Evolutionary conservation across 2,797 vertebrate species (phyloP).

Genomic region (Triplophysa yarkandensis): DNA sequence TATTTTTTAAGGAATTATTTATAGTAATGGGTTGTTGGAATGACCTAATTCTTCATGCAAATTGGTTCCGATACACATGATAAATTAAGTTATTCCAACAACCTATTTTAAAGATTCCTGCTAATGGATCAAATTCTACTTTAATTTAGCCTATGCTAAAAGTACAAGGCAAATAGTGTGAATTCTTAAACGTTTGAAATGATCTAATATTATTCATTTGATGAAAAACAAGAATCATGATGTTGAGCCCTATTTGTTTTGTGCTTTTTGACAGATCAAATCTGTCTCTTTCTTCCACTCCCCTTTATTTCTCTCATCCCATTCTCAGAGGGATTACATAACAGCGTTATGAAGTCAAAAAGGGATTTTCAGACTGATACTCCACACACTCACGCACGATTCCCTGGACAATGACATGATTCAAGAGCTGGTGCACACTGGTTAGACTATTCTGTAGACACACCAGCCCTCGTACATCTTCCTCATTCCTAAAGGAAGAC

Average conservation of each 20-base stretch:
- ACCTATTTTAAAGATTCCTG: too few relatives aligned
- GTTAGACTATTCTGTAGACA: constrained; percentile 21
- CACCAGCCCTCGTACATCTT: not conserved
- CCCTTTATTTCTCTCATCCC: constrained; percentile 43
- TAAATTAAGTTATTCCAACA: too few relatives aligned
- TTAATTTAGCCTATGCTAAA: not conserved
- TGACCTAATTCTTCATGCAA: too few relatives aligned
- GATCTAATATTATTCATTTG: not conserved
- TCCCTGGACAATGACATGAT: constrained; percentile 55
- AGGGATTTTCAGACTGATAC: constrained; percentile 44
- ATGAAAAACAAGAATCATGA: not conserved
- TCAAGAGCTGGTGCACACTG: constrained; percentile 35
- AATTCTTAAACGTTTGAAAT: too few relatives aligned
- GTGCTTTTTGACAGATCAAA: not conserved
- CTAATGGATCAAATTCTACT: too few relatives aligned
- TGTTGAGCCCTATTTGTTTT: not conserved
- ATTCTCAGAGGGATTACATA: constrained; percentile 46
- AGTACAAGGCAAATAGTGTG: not conserved
- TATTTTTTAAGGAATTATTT: too few relatives aligned
- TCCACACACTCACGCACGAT: constrained; percentile 41
- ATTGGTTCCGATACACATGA: too few relatives aligned
- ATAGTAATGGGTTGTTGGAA: too few relatives aligned
- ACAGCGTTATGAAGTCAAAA: constrained; percentile 48
- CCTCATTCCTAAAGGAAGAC: constrained; percentile 11
- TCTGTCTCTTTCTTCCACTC: not conserved